Evolutionary conservation across 2,888 invertebrate genomes (phyloP), one percentile per base, ranked within the genome.

Genomic region (Agrochola circellaris): DNA sequence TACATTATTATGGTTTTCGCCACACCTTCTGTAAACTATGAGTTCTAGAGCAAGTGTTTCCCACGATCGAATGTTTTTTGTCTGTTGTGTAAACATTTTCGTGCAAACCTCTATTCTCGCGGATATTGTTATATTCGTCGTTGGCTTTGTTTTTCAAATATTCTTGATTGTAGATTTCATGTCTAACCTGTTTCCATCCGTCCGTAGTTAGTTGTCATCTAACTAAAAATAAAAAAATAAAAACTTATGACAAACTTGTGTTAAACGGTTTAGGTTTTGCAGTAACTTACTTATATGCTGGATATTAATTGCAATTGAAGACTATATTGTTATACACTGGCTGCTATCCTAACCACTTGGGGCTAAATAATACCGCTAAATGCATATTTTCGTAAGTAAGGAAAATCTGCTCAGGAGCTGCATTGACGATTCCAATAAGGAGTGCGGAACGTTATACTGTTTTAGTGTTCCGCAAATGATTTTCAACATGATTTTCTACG

Each of bases 21-120:
- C 67, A 77, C 42, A 68, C 20, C 60, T 61, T 73, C 30, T 38
- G 60, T 77, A 66, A 42, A 62, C 73, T 61, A 74, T 56, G 61
- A 75, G 34, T 67, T 60, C 45, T 71, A 77, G 64, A 73, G 56
- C 73, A 67, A 67, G n/a, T 56, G 45, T 73, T 84, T 84, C 84
- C 71, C 84, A 84, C 84, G 85, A 64, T 42, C 8, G 65, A 48
- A 65, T 77, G 71, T 64, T 70, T 69, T 79, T 15, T 84, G 60
- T 56, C 56, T 61, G 75, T 77, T 84, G 69, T 77, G 81, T 62
- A 73, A 81, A 73, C 75, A 68, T 51, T 17, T 20, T 73, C 70
- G 74, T 34, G 30, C 66, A 64, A 77, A 67, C 34, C 20, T 67
- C 58, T 73, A 60, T 75, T 74, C 62, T 13, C 71, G 23, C 13